phyloP scores from a whole-genome alignment of 2,888 invertebrate species.

The Ganaspis brasiliensis region DNA sequence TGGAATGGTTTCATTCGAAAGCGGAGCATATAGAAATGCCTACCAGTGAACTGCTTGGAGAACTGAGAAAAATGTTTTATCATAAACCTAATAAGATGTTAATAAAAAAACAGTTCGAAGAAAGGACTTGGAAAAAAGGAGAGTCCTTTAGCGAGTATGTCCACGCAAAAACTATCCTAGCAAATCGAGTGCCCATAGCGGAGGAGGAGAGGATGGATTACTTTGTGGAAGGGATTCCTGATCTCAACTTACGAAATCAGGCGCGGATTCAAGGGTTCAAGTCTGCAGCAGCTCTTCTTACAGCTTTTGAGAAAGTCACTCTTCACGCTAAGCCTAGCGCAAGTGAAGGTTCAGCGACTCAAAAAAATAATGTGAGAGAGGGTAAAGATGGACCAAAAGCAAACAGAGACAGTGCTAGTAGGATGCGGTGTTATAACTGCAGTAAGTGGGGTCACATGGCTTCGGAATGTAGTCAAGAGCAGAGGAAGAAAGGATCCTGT shows the following conservation, averaged over 20 bases:
- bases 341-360: background rate
- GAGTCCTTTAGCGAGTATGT: slow-evolving; percentile 50
- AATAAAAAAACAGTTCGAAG: slow-evolving; percentile 38
- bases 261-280: slow-evolving; percentile 52
- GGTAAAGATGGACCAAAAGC: background rate
- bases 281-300: background rate
- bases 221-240: slow-evolving; percentile 54
- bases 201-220: slow-evolving; percentile 53
- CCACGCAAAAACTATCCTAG: slow-evolving; percentile 50
- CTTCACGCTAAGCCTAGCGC: background rate
- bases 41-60: slow-evolving; percentile 18
- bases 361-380: background rate
- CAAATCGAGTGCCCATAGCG: slow-evolving; percentile 49
- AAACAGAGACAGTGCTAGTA: background rate
- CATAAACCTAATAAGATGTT: slow-evolving; percentile 35
- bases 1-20: slow-evolving; percentile 51
- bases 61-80: slow-evolving; percentile 46
- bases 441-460: slow-evolving; percentile 31
- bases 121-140: slow-evolving; percentile 38
- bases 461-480: background rate
- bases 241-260: slow-evolving; percentile 44
- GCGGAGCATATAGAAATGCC: slow-evolving; percentile 45
- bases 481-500: background rate
- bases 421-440: slow-evolving; percentile 43
- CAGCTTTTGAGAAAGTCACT: slow-evolving; percentile 43